Base-by-base conservation (phyloP, 30 jellyfish, hydroid and myxozoan species). In the Hydractinia echinata region DNA sequence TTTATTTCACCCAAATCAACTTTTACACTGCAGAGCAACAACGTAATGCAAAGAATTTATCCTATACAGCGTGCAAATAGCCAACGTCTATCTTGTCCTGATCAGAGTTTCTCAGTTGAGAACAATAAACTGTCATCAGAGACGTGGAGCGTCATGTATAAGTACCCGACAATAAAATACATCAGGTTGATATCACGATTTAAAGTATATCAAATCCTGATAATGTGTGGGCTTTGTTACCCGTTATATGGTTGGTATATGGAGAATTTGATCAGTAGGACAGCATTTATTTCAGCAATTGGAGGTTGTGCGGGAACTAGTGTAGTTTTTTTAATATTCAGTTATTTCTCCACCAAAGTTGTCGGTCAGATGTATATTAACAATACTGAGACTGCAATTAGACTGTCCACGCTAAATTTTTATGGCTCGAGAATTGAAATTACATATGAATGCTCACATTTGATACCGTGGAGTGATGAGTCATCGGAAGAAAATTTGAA, bases 261-360 rank as follows among this genome's bases (percentile, higher is more conserved):
- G 51, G 85, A 60, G 19, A 51, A 51, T 4, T 20, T 52, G 52
- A 80, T 61, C 30, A 20, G 84, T 8, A 53, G 60, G 13, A 67
- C 18, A 14, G 53, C 55, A 7, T 56, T 61, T 58, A 4, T 4
- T 52, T 56, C 21, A 15, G 87, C 84, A 10, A 30, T 51, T 10
- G 85, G 18, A 8, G 82, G 87, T 6, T 61, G 54, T 80, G 10
- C 67, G 10, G 87, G 87, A 13, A 80, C 85, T 10, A 21, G 70
- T 9, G 10, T 61, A 8, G 54, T 80, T 5, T 80, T 80, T 56
- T 19, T 80, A 5, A 48, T 61, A 10, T 80, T 58, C 64, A 80
- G 87, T 67, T 80, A 61, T 44, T 80, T 60, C 61, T 62, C 87
- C 4, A 80, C 81, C 4, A 80, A 80, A 51, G 85, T 80, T 80